Conservation (phyloP, 2,797 vertebrate genomes). For the Linurgus olivaceus region DNA sequence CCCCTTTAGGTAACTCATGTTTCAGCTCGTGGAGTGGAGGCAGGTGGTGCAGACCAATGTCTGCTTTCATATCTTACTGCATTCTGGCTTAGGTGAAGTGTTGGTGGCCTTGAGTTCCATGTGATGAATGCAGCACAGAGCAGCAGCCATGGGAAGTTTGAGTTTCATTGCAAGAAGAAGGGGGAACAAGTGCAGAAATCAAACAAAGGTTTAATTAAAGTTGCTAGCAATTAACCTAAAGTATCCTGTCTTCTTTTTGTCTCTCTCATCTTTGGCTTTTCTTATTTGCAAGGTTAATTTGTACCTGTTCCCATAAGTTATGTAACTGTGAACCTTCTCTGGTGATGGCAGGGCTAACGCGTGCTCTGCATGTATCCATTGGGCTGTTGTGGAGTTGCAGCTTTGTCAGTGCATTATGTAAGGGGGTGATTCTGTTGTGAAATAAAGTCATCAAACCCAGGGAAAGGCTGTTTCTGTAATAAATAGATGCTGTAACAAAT, state of each 20-base stretch:
- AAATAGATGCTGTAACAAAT: neutral
- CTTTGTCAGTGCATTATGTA: neutral
- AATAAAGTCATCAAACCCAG: neutral
- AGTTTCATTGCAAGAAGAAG: neutral
- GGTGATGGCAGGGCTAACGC: neutral
- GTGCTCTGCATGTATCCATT: neutral
- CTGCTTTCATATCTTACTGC: neutral
- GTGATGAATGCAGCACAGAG: accelerated
- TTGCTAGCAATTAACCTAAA: neutral
- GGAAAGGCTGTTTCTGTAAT: neutral
- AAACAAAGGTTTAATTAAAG: neutral
- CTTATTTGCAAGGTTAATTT: neutral
- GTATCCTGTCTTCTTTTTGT: neutral
- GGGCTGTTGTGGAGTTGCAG: neutral
- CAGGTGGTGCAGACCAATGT: neutral
- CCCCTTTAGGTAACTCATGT: neutral
- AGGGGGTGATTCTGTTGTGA: neutral
- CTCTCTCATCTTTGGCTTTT: neutral
- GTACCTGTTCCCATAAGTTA: neutral
- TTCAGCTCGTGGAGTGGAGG: neutral
- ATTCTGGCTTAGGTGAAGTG: neutral
- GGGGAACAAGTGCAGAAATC: neutral
- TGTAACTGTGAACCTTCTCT: neutral
- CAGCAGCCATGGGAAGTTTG: neutral
- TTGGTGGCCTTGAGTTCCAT: neutral